These are phyloP conservation scores for Copidosoma floridanum DNA, from an alignment of 1,140 invertebrate genomes.

Conservation along the genomic window DNA sequence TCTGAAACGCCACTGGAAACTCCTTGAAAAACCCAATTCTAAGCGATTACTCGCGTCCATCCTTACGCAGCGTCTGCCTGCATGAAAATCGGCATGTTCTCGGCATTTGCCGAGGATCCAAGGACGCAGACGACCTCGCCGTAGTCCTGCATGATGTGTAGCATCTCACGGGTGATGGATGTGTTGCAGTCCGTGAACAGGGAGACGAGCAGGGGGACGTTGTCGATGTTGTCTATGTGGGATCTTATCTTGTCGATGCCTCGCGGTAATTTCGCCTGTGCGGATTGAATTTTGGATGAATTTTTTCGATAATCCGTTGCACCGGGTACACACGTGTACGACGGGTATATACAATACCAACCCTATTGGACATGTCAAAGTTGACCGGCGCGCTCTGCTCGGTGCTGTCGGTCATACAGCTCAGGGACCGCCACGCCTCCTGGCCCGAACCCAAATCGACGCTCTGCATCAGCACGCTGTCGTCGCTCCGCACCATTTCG, in stretches of 20 bases:
- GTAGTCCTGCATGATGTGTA: slow-evolving; percentile 94
- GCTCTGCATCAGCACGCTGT: slow-evolving; percentile 56
- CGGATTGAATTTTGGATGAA: neutral
- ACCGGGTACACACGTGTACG: too few species aligned
- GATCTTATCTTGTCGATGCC: slow-evolving; percentile 96
- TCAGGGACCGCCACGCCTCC: slow-evolving; percentile 74
- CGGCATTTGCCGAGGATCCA: slow-evolving; percentile 82
- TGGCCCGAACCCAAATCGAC: slow-evolving; percentile 58
- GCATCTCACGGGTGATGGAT: slow-evolving; percentile 83
- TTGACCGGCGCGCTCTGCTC: slow-evolving; percentile 86
- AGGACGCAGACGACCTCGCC: slow-evolving; percentile 90
- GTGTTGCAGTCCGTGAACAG: slow-evolving; percentile 96
- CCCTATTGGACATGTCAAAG: slow-evolving; percentile 89
- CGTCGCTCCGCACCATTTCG: slow-evolving; percentile 39
- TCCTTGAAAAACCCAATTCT: too few species aligned
- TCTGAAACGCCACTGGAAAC: too few species aligned
- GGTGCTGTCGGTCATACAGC: slow-evolving; percentile 81
- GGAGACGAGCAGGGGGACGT: slow-evolving; percentile 93
- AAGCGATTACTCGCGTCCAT: too few species aligned
- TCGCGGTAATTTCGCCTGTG: slow-evolving; percentile 85
- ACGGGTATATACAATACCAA: slow-evolving; percentile 52
- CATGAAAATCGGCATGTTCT: slow-evolving; percentile 89
- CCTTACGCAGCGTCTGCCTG: slow-evolving; percentile 87
- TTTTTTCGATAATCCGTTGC: too few species aligned
- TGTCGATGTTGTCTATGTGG: slow-evolving; percentile 93